Conservation (phyloP, 1,140 invertebrate genomes). For the Drusus annulatus region DNA sequence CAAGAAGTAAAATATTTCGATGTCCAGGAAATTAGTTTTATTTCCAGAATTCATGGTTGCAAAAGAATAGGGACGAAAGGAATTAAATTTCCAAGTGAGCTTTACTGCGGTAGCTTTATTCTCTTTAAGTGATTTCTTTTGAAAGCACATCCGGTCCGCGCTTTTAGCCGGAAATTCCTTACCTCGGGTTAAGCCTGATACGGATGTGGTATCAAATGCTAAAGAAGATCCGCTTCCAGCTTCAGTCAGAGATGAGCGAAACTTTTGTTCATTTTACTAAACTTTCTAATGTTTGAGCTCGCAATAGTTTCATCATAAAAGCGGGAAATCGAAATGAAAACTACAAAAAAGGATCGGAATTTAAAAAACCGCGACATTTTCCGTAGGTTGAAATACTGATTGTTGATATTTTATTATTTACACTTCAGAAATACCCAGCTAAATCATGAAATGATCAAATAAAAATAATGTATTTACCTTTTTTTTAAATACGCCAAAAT, state of each 20-base stretch:
- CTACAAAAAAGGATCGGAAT: too few species aligned
- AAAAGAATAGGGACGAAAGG: conserved; percentile 13
- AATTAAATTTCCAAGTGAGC: conserved; percentile 7
- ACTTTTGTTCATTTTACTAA: conserved; percentile 11
- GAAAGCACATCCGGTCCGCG: conserved; percentile 37
- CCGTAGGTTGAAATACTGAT: background rate
- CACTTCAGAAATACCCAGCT: too few species aligned
- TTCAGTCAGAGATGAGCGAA: conserved; percentile 19
- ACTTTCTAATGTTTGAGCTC: background rate
- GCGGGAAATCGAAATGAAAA: background rate
- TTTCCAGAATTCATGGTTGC: background rate
- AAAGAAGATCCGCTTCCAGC: conserved; percentile 33
- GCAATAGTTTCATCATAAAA: background rate
- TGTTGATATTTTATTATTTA: too few species aligned
- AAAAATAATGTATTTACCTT: too few species aligned
- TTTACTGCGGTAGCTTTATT: conserved; percentile 12
- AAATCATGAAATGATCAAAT: too few species aligned
- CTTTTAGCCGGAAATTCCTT: conserved; percentile 36
- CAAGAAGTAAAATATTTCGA: too few species aligned
- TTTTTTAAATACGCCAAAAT: too few species aligned
- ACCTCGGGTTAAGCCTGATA: conserved; percentile 37
- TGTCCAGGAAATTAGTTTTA: background rate
- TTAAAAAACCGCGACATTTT: background rate
- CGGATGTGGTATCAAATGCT: conserved; percentile 36
- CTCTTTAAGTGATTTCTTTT: conserved; percentile 39